A percentile compares a stretch with the other conserved stretches of the same genome.
Conservation (phyloP, 2,113 vertebrate genomes). For the Pipra filicauda region DNA sequence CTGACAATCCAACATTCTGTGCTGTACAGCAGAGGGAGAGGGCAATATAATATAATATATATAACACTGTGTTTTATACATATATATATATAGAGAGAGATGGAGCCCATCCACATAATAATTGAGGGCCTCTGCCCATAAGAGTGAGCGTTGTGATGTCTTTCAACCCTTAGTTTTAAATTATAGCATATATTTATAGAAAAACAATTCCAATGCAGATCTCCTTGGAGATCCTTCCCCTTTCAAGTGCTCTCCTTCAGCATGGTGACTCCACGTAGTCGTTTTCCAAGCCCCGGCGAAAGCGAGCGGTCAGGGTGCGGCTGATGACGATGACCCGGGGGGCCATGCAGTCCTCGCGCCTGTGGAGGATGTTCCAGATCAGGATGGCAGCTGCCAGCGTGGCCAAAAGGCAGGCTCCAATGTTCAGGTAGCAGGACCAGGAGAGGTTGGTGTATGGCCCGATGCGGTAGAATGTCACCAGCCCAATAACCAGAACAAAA, state of each 20-base stretch:
- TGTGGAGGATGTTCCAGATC: constrained; percentile 97
- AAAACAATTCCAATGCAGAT: neutral
- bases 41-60: constrained; percentile 20
- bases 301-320: constrained; percentile 82
- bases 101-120: constrained; percentile 47
- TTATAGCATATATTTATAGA: constrained; percentile 13
- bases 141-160: neutral
- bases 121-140: neutral
- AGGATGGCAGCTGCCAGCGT: constrained; percentile 92
- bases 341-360: constrained; percentile 91
- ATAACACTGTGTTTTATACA: constrained; percentile 56
- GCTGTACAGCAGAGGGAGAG: constrained; percentile 44
- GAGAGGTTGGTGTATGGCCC: constrained; percentile 92
- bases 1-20: neutral
- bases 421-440: constrained; percentile 97
- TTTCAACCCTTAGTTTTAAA: constrained; percentile 37
- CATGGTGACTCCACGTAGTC: constrained; percentile 97
- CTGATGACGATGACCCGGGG: constrained; percentile 93
- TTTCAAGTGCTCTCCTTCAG: constrained; percentile 65
- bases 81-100: constrained; percentile 32
- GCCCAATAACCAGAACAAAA: constrained; percentile 93
- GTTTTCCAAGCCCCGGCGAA: constrained; percentile 88
- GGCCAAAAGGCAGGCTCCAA: constrained; percentile 91
- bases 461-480: constrained; percentile 95
- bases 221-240: neutral